Conservation (phyloP, 2,113 vertebrate genomes). For the Pteruthius melanotis region DNA sequence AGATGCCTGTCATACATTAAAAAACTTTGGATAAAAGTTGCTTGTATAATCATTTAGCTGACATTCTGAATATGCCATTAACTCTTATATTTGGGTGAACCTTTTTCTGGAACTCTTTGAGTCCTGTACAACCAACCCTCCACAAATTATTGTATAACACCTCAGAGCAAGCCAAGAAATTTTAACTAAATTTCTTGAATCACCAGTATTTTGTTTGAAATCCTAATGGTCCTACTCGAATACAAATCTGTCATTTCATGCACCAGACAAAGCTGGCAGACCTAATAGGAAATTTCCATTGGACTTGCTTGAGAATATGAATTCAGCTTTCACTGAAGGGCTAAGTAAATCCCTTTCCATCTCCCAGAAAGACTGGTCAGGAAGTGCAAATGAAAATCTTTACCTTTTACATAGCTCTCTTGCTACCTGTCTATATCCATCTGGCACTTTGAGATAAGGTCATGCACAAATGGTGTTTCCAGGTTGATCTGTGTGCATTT, state of each 20-base stretch:
- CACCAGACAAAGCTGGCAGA: not conserved
- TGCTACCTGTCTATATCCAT: not conserved
- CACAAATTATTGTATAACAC: not conserved
- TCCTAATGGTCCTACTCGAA: not conserved
- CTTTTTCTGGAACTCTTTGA: not conserved
- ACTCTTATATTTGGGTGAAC: not conserved
- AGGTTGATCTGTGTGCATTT: not conserved
- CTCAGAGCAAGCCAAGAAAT: not conserved
- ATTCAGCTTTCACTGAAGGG: not conserved
- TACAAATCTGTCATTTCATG: not conserved
- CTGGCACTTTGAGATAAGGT: not conserved
- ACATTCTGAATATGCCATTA: not conserved
- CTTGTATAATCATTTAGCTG: not conserved
- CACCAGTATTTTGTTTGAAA: not conserved
- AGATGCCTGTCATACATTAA: not conserved
- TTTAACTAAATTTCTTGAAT: not conserved
- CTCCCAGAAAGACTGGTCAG: not conserved
- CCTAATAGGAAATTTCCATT: not conserved
- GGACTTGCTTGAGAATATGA: not conserved
- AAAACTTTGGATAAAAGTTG: not conserved
- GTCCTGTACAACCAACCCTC: not conserved
- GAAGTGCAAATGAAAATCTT: not conserved
- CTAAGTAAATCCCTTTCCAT: not conserved
- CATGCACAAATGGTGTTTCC: not conserved
- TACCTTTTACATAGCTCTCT: not conserved